Base-by-base conservation (phyloP, 1,140 invertebrate genomes). In the Bombus turneri region DNA sequence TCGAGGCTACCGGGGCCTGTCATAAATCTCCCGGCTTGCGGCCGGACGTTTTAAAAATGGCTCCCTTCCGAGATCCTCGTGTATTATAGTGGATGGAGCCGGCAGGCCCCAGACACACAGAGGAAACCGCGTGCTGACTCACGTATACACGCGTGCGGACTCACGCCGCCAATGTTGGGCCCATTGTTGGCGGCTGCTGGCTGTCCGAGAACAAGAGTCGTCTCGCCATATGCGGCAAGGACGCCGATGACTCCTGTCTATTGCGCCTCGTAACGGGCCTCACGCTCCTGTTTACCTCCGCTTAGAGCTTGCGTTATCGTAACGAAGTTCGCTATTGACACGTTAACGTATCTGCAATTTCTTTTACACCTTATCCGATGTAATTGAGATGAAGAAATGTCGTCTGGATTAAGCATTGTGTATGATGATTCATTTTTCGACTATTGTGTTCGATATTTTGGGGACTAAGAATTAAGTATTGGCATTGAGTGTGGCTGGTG, bases 161-260 rank as follows among this genome's bases (percentile, higher is more conserved):
- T 28, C 68, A 59, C 37, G n/a, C 39, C 41, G 47, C 47, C 47
- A 53, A 53, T 53, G 47, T 53, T 53, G 47, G 62, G 39, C 75
- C 76, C 47, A 83, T 89, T 89, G 87, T 89, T 83, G 75, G 74
- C 78, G 28, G 41, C 31, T 81, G 83, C 59, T 74, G 28, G 34
- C 41, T 43, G 89, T 80, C 85, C 87, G 83, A 78, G 78, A 83
- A 90, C 80, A 86, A 93, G 92, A 93, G 88, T 86, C 81, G 92
- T 93, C 90, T 93, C 84, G 78, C 93, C 93, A 93, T 93, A 94
- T 92, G 87, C 87, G 93, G 93, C 94, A 94, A 94, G 94, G 94
- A 88, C 92, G 91, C 76, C 78, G 84, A 85, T 92, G 84, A 90
- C 86, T 91, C 87, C 88, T 86, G 85, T 80, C 31, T 88, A 91